phyloP scores from a whole-genome alignment of 2,797 vertebrate genomes.

The Tenualosa ilisha region DNA sequence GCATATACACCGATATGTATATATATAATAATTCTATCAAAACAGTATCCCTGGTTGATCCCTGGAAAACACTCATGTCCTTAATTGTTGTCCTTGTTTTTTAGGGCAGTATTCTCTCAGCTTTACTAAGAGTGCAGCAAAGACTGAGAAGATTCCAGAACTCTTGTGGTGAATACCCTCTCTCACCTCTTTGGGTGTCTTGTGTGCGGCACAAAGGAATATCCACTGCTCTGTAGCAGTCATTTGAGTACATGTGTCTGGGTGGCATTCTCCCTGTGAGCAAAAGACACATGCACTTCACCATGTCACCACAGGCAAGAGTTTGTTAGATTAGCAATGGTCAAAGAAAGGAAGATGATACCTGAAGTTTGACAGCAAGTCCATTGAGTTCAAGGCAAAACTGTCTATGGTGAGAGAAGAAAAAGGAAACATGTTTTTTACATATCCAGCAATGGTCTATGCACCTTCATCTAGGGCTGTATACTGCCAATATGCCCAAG shows the following conservation, averaged over 20 bases:
- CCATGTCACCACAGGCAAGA: background rate
- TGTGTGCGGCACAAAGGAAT: conserved; percentile 98
- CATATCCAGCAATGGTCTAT: background rate
- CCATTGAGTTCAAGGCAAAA: conserved; percentile 99
- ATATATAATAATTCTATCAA: too few species aligned
- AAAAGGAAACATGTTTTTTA: background rate
- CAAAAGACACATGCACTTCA: conserved; percentile 39
- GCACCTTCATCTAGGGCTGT: background rate
- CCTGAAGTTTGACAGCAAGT: conserved; percentile 98
- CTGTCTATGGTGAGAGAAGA: conserved; percentile 76
- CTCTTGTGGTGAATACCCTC: background rate
- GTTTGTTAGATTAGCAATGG: background rate
- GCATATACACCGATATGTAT: too few species aligned
- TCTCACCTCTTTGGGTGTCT: conserved; percentile 97
- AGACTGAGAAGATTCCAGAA: background rate
- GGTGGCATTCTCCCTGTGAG: conserved; percentile 93
- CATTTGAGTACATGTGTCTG: conserved; percentile 99
- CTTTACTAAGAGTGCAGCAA: background rate
- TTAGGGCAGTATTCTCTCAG: background rate
- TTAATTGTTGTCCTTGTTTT: too few species aligned
- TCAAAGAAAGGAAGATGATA: conserved; percentile 56
- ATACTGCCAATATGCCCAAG: background rate
- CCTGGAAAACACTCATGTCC: background rate
- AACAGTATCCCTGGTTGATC: too few species aligned
- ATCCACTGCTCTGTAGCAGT: conserved; percentile 99